Evolutionary conservation across 2,888 invertebrate species (phyloP), one percentile per base, ranked within the genome.

Genomic region (Graphium colonna): DNA sequence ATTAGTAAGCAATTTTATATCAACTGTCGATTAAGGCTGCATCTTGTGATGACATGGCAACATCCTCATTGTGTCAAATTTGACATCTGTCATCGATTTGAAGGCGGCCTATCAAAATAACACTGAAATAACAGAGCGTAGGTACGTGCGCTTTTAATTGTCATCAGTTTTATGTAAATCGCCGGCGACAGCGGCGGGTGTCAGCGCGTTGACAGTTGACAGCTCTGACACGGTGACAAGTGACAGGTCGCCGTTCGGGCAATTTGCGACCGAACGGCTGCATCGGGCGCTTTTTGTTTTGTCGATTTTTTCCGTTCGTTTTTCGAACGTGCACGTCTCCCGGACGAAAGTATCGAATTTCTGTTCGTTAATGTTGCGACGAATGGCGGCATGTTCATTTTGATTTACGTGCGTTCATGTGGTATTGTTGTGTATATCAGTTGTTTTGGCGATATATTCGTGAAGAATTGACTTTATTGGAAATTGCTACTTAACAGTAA

Each of bases 171-270:
- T 62, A 66, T 68, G 67, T 66, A 66, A 67, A 68, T 68, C 58
- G 56, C 42, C 52, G 62, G 55, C 60, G 57, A 58, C 60, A 49
- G 45, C 48, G 55, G 68, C 69, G 71, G 68, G 71, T 77, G 78
- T 79, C 82, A 74, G 60, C 59, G 56, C 55, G 63, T 33, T 71
- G 78, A 75, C 78, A 74, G 66, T 49, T 73, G 83, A 79, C 82
- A 80, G 67, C 63, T 60, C 67, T 73, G 83, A 82, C 81, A 75
- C 63, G 67, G 68, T 73, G 64, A 63, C 65, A 64, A 57, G 65
- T 77, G 82, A 83, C 83, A 81, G 75, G 65, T 68, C 70, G 69
- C 67, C 71, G 76, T 72, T 73, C 82, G 79, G 78, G 77, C 75
- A 56, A 59, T 58, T 58, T 54, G 68, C 66, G 71, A 71, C 51